Conservation (phyloP, 23 tunicate species). For the Halocynthia aurantium region DNA sequence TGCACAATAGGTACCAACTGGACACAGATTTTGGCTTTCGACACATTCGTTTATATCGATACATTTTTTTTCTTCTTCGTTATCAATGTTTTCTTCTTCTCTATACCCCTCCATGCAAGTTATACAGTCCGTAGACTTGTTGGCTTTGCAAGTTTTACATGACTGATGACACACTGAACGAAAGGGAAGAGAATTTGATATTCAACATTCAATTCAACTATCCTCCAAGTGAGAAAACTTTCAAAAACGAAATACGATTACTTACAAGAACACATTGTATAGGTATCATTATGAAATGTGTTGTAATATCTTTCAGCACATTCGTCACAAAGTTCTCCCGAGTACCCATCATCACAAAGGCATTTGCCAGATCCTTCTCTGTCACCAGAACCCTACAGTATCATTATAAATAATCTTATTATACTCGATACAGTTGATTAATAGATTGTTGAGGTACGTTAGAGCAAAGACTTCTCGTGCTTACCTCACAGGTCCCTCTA, state of each 20-base stretch:
- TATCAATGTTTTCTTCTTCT: constrained; percentile 56
- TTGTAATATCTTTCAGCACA: constrained; percentile 73
- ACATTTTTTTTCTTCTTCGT: constrained; percentile 56
- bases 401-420: neutral
- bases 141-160: constrained; percentile 75
- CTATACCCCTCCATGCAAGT: constrained; percentile 71
- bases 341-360: constrained; percentile 67
- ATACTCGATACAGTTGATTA: neutral
- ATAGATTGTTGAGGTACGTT: neutral
- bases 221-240: neutral
- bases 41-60: constrained; percentile 92
- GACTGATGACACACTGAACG: constrained; percentile 67
- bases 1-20: constrained; percentile 82
- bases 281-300: constrained; percentile 71
- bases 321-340: constrained; percentile 82
- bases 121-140: constrained; percentile 70
- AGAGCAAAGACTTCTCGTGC: neutral
- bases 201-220: neutral
- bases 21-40: constrained; percentile 66
- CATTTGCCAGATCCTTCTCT: constrained; percentile 81
- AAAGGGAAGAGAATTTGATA: neutral
- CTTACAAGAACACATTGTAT: constrained; percentile 80
- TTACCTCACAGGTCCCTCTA: constrained; percentile 72
- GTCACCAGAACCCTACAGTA: constrained; percentile 80
- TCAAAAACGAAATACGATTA: neutral